phyloP scores from a whole-genome alignment of 2,113 vertebrate species.

The Barnardius zonarius region DNA sequence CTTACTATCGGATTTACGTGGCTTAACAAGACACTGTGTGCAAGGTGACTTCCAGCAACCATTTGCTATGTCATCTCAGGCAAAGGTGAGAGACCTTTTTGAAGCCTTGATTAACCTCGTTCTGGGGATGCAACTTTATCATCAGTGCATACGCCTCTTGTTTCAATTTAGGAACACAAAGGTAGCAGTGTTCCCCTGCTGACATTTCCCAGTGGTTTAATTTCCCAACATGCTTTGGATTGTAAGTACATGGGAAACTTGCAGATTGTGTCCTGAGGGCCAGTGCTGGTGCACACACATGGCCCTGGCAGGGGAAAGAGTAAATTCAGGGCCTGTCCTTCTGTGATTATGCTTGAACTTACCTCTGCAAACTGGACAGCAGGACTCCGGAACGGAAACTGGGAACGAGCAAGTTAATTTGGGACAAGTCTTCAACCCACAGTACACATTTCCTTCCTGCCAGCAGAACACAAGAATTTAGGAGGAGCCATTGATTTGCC shows the following conservation, averaged over 20 bases:
- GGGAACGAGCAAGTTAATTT: slow-evolving; percentile 77
- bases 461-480: slow-evolving; percentile 46
- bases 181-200: not conserved
- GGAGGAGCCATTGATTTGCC: not conserved
- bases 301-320: not conserved
- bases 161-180: not conserved
- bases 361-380: slow-evolving; percentile 81
- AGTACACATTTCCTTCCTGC: slow-evolving; percentile 83
- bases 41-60: not conserved
- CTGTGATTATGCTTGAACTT: not conserved
- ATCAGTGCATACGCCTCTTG: not conserved
- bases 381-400: slow-evolving; percentile 76
- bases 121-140: not conserved
- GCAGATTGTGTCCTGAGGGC: not conserved
- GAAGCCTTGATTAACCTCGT: not conserved
- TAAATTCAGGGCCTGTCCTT: not conserved
- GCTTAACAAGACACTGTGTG: not conserved
- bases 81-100: not conserved
- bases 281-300: not conserved
- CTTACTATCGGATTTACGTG: not conserved
- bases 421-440: slow-evolving; percentile 81
- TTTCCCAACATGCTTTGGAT: not conserved
- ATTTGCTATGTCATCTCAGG: not conserved
- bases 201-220: not conserved
- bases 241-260: not conserved